Conservation (phyloP, 2,113 vertebrate species). For the Camelus bactrianus region DNA sequence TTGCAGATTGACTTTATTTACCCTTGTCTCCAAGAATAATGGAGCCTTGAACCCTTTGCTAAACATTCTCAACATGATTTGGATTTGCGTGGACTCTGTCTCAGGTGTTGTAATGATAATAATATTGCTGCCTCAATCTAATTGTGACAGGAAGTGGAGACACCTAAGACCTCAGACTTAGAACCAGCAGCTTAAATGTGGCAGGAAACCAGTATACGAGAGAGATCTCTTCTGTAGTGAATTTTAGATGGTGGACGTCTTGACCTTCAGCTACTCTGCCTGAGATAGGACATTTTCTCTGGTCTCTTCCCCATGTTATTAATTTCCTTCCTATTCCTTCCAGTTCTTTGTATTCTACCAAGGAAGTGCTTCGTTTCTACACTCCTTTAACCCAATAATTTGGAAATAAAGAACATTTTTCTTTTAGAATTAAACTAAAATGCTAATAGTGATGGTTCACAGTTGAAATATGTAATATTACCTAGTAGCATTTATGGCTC, state of each 20-base stretch:
- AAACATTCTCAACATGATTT: not conserved
- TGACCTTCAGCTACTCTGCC: not conserved
- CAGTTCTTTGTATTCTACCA: not conserved
- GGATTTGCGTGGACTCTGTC: not conserved
- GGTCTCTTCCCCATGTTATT: not conserved
- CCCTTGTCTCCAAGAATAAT: not conserved
- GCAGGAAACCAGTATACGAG: not conserved
- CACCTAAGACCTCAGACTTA: not conserved
- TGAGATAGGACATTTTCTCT: not conserved
- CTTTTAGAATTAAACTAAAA: conserved; percentile 4
- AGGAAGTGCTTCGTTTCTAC: not conserved
- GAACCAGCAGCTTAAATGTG: not conserved
- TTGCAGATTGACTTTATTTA: not conserved
- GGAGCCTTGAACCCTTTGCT: not conserved
- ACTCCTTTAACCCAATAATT: not conserved
- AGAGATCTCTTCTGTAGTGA: not conserved
- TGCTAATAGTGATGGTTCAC: not conserved
- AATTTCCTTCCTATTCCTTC: not conserved
- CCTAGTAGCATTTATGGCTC: not conserved
- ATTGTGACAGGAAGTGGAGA: not conserved
- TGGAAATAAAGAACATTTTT: not conserved
- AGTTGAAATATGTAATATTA: not conserved
- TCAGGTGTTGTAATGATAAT: not conserved
- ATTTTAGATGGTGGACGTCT: not conserved
- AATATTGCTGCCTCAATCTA: not conserved